A percentile compares a stretch with the other conserved stretches of the same genome.
phyloP scores from a whole-genome alignment of 2,113 vertebrate genomes.

The Callipepla californica region DNA sequence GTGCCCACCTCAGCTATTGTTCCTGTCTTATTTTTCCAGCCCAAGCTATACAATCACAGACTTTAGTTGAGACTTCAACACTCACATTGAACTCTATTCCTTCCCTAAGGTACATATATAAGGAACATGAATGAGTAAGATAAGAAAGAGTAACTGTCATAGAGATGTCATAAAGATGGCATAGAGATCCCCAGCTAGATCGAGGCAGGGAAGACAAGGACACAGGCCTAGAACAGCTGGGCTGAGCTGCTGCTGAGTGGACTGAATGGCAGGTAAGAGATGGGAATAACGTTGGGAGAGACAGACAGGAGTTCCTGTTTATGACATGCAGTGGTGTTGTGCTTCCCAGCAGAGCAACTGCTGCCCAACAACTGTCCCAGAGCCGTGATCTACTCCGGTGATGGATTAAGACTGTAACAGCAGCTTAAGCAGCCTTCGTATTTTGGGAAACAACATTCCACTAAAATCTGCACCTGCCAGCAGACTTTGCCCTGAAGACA shows the following conservation, averaged over 20 bases:
- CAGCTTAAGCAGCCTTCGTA: neutral
- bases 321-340: rapidly evolving
- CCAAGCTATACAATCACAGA: neutral
- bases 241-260: neutral
- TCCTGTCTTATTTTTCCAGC: neutral
- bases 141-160: neutral
- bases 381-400: neutral
- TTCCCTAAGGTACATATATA: neutral
- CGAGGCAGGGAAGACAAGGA: neutral
- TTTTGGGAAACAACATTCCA: neutral
- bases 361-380: neutral
- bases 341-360: neutral
- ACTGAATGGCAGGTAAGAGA: neutral
- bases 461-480: neutral
- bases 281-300: rapidly evolving
- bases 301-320: neutral
- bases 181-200: neutral
- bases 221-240: neutral
- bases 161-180: neutral
- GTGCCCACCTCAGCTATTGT: neutral
- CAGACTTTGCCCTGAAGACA: neutral
- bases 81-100: neutral
- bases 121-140: neutral
- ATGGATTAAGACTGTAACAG: neutral
- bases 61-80: neutral